Percentiles rank a stretch among this genome's conserved stretches.
These are phyloP conservation scores for Hydrozoanthus gracilis DNA, from an alignment of 92 coral and sea anemone genomes.

Conservation along the genomic window DNA sequence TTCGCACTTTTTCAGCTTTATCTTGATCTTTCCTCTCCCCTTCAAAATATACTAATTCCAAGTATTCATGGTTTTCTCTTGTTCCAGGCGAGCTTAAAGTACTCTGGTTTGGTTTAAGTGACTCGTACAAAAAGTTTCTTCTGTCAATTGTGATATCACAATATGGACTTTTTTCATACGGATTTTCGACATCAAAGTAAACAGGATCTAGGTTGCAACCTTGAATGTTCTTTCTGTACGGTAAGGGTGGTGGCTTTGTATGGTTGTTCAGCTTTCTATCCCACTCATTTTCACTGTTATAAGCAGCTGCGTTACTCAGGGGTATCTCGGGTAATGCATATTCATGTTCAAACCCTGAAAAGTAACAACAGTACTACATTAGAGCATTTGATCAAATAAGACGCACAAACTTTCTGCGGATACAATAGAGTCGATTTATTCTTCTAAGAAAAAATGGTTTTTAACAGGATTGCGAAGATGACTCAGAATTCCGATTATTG, in stretches of 20 bases:
- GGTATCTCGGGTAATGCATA: constrained; percentile 29
- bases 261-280: neutral
- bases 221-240: neutral
- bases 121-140: neutral
- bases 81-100: neutral
- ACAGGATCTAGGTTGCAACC: neutral
- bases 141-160: neutral
- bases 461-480: no score
- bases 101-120: neutral
- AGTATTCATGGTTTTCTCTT: neutral
- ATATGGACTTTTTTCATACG: neutral
- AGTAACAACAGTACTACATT: no score
- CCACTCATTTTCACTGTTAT: neutral
- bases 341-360: constrained; percentile 9
- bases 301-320: neutral
- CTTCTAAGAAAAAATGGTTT: no score
- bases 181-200: constrained; percentile 9
- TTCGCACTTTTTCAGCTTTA: neutral
- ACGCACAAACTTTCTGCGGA: no score
- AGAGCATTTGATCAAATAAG: no score
- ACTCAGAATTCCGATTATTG: no score
- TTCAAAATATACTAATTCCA: neutral
- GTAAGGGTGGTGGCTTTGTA: neutral
- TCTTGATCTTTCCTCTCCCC: neutral
- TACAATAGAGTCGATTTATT: no score